Percentiles rank a stretch among this genome's conserved stretches.
Evolutionary conservation across 2,113 vertebrate species (phyloP).

Genomic region (Tetraodon nigroviridis): DNA sequence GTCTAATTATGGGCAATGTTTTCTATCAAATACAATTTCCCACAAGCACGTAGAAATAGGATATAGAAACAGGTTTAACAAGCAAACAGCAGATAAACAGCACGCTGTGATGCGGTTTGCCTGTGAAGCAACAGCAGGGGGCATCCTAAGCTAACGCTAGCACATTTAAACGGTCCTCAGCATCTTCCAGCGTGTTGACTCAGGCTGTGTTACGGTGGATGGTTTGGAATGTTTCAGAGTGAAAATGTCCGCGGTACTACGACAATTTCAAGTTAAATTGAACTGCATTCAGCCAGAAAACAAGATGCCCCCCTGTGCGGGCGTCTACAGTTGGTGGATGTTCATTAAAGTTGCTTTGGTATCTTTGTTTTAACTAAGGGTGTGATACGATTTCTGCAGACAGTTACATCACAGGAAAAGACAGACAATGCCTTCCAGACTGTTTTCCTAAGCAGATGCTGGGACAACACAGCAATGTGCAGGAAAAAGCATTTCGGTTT

Average conservation of each 20-base stretch:
- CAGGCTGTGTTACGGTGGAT: not conserved
- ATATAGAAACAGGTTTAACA: too few species aligned
- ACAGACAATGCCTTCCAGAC: slow-evolving; percentile 64
- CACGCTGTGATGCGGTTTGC: not conserved
- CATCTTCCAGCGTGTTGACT: not conserved
- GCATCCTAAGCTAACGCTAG: slow-evolving; percentile 52
- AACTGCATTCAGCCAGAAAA: too few species aligned
- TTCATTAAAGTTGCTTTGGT: not conserved
- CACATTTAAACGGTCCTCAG: not conserved
- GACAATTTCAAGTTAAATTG: too few species aligned
- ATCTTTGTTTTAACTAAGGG: slow-evolving; percentile 11
- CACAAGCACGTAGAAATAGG: too few species aligned
- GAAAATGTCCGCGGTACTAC: too few species aligned
- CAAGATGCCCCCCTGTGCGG: too few species aligned
- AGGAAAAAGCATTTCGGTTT: slow-evolving; percentile 49
- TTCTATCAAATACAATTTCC: too few species aligned
- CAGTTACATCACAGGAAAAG: slow-evolving; percentile 66
- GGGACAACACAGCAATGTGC: slow-evolving; percentile 37
- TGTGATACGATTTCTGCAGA: slow-evolving; percentile 24
- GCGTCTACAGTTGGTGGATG: not conserved
- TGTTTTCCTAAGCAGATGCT: slow-evolving; percentile 58
- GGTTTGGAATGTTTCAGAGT: too few species aligned
- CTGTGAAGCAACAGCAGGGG: slow-evolving; percentile 57
- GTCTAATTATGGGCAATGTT: too few species aligned
- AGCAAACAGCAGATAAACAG: too few species aligned